Evolutionary conservation across 2,797 vertebrate species (phyloP), one percentile per base, ranked within the genome.

Genomic region (Melanotaenia parkinsoni): DNA sequence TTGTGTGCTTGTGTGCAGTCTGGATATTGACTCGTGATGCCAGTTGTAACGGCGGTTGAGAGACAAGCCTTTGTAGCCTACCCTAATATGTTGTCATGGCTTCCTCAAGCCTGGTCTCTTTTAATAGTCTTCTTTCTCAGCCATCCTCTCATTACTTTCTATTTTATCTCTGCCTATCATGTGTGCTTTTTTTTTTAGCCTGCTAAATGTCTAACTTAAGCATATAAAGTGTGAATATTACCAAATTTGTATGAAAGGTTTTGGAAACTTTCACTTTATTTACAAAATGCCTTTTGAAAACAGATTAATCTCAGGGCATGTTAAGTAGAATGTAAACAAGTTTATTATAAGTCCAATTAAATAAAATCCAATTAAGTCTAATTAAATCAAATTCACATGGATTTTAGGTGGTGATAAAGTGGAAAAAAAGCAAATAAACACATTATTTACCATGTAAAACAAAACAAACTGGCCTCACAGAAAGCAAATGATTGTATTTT

Each of bases 21-120:
- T 45, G 13, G 70, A 51, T 58, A 67, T 60, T 56, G 43, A 51
- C 58, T 16, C 63, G 32, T 68, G 58, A 53, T 64, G 43, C 62
- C 20, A 14, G 4, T 43, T 57, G 47, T 78, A 84, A 80, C 37
- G 53, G 74, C 47, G 64, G 60, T 64, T 62, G 57, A 59, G 37
- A 61, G 70, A 60, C 38, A 22, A 72, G 56, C 54, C 16, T 28
- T 11, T 13, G 26, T 24, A 28, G 38, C 30, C 10, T 18, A 4
- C 5, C 43, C 64, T 2, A 50, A 30, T 61, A n/a, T 54, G 37
- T 10, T 30, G 9, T 67, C 20, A 58, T 30, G 33, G 5, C 37
- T 54, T 28, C 26, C 53, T 30, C 16, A 11, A 50, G 67, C 37
- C 33, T 45, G 9, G 5, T 24, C 14, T 16, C 18, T 22, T 45